Evolutionary conservation across 2,888 invertebrate species (phyloP), one percentile per base, ranked within the genome.

Genomic region (Sphecodes monilicornis): DNA sequence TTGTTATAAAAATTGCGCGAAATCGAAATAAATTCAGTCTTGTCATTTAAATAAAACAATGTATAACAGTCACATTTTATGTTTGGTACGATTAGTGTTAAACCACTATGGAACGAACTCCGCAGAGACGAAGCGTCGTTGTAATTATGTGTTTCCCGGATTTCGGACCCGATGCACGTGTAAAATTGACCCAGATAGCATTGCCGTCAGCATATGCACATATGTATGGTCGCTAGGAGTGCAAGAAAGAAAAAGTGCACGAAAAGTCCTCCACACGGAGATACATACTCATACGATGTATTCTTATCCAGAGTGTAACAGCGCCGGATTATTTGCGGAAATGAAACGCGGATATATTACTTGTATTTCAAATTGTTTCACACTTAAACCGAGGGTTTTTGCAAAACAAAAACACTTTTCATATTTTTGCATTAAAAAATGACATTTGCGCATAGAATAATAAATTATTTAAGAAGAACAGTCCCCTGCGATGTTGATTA

Each of bases 191-290:
- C 57, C 43, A 29, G 72, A 72, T 80, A 36, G 32, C 36, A 57
- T 57, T 80, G 80, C 76, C 82, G 76, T 83, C 80, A 80, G 13
- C 29, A 16, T 43, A 29, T 50, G 29, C 60, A 68, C 68, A 72
- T 76, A 69, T 64, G 18, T 36, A 36, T 50, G 46, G 16, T 36
- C 41, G 76, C 26, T 16, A 39, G 18, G 39, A 64, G 57, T 16
- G 32, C 26, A 68, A 72, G 39, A 46, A 26, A 16, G 41, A 70
- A 68, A 32, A 46, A n/a, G 41, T 50, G 41, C 10, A 5, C 13
- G 46, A 16, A 41, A 71, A 71, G 39, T 6, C 43, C 60, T 16
- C 26, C 26, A 43, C 43, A 3, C 43, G 60, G 43, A 46, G 46
- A 66, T 43, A 29, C 1, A 60, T 32, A 18, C 60, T 60, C 16